A percentile compares a stretch with the other conserved stretches of the same genome.
Conservation (phyloP, 2,113 vertebrate species). For the Callionymus lyra region DNA sequence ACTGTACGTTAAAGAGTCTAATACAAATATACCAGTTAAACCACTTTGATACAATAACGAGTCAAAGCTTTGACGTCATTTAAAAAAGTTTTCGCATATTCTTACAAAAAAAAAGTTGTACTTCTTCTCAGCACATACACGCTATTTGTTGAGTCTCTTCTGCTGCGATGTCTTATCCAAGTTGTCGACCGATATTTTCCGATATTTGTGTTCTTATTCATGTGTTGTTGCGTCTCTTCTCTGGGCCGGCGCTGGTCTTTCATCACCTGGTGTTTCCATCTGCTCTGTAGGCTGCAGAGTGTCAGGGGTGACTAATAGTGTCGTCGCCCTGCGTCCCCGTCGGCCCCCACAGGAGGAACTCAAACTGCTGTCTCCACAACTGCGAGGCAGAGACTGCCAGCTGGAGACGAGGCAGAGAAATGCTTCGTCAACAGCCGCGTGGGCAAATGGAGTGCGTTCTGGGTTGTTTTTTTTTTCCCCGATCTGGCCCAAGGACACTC, state of each 20-base stretch:
- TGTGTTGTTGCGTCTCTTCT: no score
- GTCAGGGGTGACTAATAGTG: slow-evolving; percentile 60
- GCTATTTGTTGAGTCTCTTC: no score
- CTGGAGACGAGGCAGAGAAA: slow-evolving; percentile 16
- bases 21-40: no score
- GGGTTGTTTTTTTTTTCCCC: slow-evolving; percentile 21
- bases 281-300: slow-evolving; percentile 37
- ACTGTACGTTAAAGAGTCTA: no score
- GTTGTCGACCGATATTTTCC: no score
- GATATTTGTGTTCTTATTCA: no score
- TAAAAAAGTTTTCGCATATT: no score
- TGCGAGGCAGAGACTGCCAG: slow-evolving; percentile 16
- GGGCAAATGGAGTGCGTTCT: slow-evolving; percentile 34
- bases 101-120: no score
- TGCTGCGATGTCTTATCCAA: no score
- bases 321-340: slow-evolving; percentile 30
- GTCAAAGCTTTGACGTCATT: no score
- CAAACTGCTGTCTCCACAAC: slow-evolving; percentile 48
- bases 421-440: slow-evolving; percentile 35
- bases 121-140: no score
- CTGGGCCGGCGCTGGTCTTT: slow-evolving; percentile 7
- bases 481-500: slow-evolving; percentile 17
- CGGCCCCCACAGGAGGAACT: slow-evolving; percentile 27
- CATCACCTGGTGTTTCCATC: slow-evolving; percentile 43
- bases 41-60: no score